Evolutionary conservation across 2,113 vertebrate species (phyloP).

Genomic region (Halcyon malimbica): DNA sequence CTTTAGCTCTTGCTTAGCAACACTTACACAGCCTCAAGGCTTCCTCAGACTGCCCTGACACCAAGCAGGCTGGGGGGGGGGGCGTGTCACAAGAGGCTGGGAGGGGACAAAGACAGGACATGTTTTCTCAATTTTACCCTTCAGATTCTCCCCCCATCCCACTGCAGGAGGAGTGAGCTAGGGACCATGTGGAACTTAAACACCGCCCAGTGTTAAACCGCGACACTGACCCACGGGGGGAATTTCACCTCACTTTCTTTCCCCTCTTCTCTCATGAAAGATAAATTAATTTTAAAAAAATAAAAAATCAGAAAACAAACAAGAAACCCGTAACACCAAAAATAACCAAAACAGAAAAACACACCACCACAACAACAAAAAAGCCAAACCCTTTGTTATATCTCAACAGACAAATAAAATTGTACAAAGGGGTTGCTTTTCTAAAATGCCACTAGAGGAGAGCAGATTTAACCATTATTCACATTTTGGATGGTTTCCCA

Average conservation of each 20-base stretch:
- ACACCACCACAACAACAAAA: neutral
- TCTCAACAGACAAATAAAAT: neutral
- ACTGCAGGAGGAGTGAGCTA: neutral
- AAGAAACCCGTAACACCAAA: neutral
- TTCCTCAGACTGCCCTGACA: neutral
- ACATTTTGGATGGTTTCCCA: neutral
- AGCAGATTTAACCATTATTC: neutral
- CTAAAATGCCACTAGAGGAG: neutral
- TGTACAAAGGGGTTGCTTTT: neutral
- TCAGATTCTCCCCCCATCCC: neutral
- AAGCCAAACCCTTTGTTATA: neutral
- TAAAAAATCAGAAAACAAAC: neutral
- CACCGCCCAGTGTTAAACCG: neutral
- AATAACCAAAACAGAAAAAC: neutral
- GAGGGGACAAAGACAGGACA: neutral
- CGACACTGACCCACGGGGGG: neutral
- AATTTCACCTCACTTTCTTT: no score
- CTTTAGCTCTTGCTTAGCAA: neutral
- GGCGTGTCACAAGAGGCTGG: neutral
- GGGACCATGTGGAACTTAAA: rapidly evolving
- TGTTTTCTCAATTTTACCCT: neutral
- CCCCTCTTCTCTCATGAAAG: neutral
- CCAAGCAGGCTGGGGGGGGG: no score
- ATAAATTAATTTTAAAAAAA: neutral
- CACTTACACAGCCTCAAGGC: neutral